Conservation (phyloP, 2,113 vertebrate species). For the Paradisaea rubra region DNA sequence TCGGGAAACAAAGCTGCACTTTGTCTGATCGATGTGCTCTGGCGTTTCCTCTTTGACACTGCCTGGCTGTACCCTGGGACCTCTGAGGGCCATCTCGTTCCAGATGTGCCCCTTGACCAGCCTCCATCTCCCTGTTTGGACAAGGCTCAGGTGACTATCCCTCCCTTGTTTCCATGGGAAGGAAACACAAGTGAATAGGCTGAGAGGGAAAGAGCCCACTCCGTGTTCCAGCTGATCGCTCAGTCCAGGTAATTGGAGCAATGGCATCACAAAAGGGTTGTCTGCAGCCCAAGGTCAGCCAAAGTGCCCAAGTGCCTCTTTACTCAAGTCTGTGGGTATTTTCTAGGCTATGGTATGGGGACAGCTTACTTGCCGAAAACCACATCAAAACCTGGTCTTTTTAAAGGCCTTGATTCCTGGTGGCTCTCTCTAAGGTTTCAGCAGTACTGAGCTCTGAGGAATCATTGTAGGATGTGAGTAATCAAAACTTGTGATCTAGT, state of each 20-base stretch:
- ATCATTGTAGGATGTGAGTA: background rate
- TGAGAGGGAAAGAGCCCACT: background rate
- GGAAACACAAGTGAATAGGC: background rate
- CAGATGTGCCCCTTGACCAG: constrained; percentile 46
- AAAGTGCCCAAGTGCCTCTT: background rate
- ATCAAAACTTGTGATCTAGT: background rate
- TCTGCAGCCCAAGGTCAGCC: background rate
- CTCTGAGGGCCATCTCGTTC: background rate
- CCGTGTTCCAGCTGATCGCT: background rate
- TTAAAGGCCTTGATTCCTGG: background rate
- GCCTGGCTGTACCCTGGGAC: background rate
- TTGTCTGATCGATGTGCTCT: background rate
- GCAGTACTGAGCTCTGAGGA: background rate
- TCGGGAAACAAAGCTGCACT: background rate
- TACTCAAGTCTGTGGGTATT: background rate
- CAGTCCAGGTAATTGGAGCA: background rate
- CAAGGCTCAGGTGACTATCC: background rate
- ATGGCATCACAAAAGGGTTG: accelerated
- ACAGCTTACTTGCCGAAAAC: background rate
- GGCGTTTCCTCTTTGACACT: background rate
- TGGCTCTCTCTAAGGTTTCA: background rate
- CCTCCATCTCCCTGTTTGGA: background rate
- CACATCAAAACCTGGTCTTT: background rate
- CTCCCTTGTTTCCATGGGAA: background rate
- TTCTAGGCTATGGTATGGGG: background rate